Percentiles rank a stretch among this genome's conserved stretches.
These are phyloP conservation scores for Monarcha castaneiventris DNA, from an alignment of 2,113 vertebrate species.

Conservation along the genomic window DNA sequence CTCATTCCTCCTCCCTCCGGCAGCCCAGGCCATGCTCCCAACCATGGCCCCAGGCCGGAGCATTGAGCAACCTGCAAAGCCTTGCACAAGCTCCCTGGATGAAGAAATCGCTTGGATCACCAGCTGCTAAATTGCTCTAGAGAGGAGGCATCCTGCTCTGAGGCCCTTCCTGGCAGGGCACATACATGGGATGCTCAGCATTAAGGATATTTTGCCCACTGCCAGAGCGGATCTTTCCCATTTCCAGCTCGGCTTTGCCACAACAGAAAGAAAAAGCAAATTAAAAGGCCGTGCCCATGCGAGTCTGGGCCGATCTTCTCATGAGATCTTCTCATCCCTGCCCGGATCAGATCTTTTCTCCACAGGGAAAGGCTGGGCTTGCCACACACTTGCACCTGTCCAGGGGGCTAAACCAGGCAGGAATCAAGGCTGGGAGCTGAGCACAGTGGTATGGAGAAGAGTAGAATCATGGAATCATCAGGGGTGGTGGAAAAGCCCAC, in stretches of 20 bases:
- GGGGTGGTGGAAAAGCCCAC: not conserved
- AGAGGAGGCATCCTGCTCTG: not conserved
- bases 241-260: not conserved
- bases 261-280: not conserved
- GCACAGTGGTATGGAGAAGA: not conserved
- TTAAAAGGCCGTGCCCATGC: not conserved
- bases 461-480: not conserved
- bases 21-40: not conserved
- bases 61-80: conserved; percentile 17
- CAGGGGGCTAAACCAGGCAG: accelerated
- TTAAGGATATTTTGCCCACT: not conserved
- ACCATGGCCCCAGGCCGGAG: not conserved
- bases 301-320: not conserved
- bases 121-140: not conserved
- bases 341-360: not conserved
- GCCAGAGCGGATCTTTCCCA: not conserved
- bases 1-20: not conserved
- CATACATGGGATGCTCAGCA: not conserved
- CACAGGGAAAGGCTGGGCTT: not conserved
- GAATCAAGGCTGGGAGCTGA: not conserved
- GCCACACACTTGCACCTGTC: not conserved
- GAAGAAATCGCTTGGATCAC: not conserved
- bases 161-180: not conserved
- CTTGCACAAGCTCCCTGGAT: conserved; percentile 46
- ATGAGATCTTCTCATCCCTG: not conserved